Evolutionary conservation across 2,113 vertebrate genomes (phyloP), one percentile per base, ranked within the genome.

Genomic region (Corythornis madagascariensis): DNA sequence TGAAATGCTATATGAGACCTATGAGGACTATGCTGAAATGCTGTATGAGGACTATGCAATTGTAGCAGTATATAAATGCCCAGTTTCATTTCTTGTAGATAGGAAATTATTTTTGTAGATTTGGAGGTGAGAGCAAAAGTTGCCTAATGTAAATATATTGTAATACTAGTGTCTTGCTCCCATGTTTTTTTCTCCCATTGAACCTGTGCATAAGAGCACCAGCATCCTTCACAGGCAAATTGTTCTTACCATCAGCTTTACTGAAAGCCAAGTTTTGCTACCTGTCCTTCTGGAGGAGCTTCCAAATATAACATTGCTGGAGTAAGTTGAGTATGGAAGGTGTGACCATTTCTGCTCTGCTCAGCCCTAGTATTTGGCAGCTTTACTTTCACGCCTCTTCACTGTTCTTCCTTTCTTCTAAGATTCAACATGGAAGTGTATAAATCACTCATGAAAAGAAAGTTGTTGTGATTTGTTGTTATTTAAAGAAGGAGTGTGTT

Each of bases 401-500:
- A 43, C 60, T 14, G 5, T 21, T 79, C 35, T 65, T 74, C 67
- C 43, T 60, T 48, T 67, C 17, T 52, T 70, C 25, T 19, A 5
- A 64, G 31, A 63, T 11, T 70, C 55, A 26, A 2, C 4, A 5
- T 4, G 28, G n/a, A 87, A 15, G 50, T 72, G 53, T 65, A 42
- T 73, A 94, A 84, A 73, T 45, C 80, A 17, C 50, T 22, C 40
- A 56, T 64, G 71, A 60, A 29, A 80, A 87, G 33, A 55, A 93
- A 89, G 56, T 48, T 90, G 26, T 50, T 53, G n/a, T 5, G 4
- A 6, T 65, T 52, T 81, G 77, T 67, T 92, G 75, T 87, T 76
- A n/a, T 48, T 87, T 87, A 61, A 83, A 89, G 26, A 29, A 45
- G 63, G 25, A 73, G 24, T 33, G 60, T 65, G 96, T 86, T 48